phyloP scores from a whole-genome alignment of 2,888 invertebrate species.

The Hirtodrosophila alboralis region DNA sequence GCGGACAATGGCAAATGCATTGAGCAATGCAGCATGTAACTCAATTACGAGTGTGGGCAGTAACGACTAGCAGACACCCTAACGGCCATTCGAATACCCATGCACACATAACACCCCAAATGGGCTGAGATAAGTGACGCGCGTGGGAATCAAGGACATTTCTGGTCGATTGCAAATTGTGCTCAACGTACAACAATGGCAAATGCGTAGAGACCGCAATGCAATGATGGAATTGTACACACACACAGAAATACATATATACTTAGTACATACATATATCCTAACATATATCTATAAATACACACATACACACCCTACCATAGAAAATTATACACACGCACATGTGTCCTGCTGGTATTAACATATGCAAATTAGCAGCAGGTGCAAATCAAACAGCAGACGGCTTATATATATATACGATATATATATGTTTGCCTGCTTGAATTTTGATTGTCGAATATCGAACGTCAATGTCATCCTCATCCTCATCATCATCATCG shows the following conservation, averaged over 20 bases:
- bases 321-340: neutral
- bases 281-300: constrained; percentile 1
- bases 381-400: constrained; percentile 14
- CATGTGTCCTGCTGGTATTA: constrained; percentile 15
- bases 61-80: constrained; percentile 26
- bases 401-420: neutral
- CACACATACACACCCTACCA: constrained; percentile 2
- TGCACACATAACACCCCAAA: constrained; percentile 7
- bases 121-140: constrained; percentile 29
- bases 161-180: constrained; percentile 52
- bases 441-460: neutral
- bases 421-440: neutral
- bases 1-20: constrained; percentile 38
- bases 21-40: constrained; percentile 58
- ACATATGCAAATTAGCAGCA: constrained; percentile 48
- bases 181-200: constrained; percentile 25
- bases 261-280: too few relatives aligned
- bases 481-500: constrained; percentile 7
- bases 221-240: constrained; percentile 14
- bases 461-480: constrained; percentile 8
- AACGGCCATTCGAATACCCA: constrained; percentile 6
- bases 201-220: constrained; percentile 24
- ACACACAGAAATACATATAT: constrained; percentile 11
- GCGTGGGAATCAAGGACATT: constrained; percentile 59
- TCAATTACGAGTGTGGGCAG: constrained; percentile 62